Evolutionary conservation across 2,113 vertebrate species (phyloP).

Genomic region (Camelus dromedarius): DNA sequence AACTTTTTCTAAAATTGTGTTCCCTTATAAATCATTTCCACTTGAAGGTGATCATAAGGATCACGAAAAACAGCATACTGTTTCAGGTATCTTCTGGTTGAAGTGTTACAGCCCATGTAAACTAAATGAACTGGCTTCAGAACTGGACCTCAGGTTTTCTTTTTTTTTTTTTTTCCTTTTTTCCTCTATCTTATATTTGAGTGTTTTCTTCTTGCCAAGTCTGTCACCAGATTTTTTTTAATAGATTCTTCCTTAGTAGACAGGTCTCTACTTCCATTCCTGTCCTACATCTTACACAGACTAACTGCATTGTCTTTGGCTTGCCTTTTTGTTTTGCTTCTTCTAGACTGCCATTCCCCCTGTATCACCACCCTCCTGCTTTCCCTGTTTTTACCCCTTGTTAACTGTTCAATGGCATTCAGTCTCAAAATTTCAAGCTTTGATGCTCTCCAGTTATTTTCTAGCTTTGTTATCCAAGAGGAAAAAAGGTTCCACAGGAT

Average conservation of each 20-base stretch:
- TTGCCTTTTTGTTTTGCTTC: neutral
- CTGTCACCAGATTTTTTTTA: neutral
- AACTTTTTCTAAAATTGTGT: slow-evolving; percentile 56
- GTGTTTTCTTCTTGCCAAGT: neutral
- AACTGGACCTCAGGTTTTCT: neutral
- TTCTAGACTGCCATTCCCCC: neutral
- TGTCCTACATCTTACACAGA: neutral
- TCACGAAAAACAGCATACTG: neutral
- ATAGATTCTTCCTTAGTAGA: neutral
- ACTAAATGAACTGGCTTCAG: neutral
- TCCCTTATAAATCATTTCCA: slow-evolving; percentile 57
- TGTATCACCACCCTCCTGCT: neutral
- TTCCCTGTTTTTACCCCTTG: neutral
- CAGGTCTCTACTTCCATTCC: neutral
- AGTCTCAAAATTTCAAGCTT: neutral
- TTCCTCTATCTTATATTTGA: neutral
- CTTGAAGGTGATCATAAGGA: slow-evolving; percentile 18
- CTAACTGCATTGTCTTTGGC: neutral
- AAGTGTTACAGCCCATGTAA: neutral
- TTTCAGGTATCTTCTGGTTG: neutral
- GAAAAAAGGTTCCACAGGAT: neutral
- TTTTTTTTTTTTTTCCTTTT: neutral
- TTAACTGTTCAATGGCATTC: neutral
- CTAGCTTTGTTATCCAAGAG: neutral
- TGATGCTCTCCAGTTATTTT: neutral